Base-by-base conservation (phyloP, 2,888 invertebrate genomes). In the Desoria tigrina region DNA sequence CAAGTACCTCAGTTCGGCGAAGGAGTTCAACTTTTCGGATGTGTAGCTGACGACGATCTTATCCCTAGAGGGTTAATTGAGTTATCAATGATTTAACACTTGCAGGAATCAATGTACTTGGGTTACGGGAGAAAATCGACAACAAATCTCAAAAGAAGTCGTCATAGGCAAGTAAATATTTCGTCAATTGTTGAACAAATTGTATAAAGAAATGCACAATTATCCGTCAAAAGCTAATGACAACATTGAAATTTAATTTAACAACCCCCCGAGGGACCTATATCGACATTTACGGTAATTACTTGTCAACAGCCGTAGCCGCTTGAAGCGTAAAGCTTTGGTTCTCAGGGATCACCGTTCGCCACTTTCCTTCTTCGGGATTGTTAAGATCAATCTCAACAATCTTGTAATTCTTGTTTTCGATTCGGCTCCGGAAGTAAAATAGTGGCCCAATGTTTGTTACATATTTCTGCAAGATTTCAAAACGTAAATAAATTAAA, bases 241-340 rank as follows among this genome's bases (percentile, higher is more conserved):
- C n/a, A n/a, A n/a, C n/a, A n/a, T n/a, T n/a, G n/a, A n/a, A n/a
- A n/a, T n/a, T n/a, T n/a, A n/a, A n/a, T n/a, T n/a, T n/a, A n/a
- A n/a, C n/a, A n/a, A n/a, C n/a, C n/a, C n/a, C n/a, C n/a, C n/a
- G n/a, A n/a, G n/a, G n/a, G n/a, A n/a, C n/a, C n/a, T n/a, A n/a
- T n/a, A n/a, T n/a, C n/a, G n/a, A n/a, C n/a, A n/a, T n/a, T n/a
- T n/a, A n/a, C n/a, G n/a, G n/a, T 32, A 32, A 32, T 63, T 70
- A 76, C 76, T 86, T 83, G 79, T 92, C 87, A 0, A 94, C 93
- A 59, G 91, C 89, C 14, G 85, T 84, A 0, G 88, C 92, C 90
- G 93, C 93, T 79, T 95, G 92, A 42, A 99, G 80, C 0, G 97
- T 95, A 81, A 94, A 90, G 65, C 86, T 87, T 2, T 87, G 81